These are phyloP conservation scores for Xyrauchen texanus DNA, from an alignment of 2,113 vertebrate species.

Conservation along the genomic window DNA sequence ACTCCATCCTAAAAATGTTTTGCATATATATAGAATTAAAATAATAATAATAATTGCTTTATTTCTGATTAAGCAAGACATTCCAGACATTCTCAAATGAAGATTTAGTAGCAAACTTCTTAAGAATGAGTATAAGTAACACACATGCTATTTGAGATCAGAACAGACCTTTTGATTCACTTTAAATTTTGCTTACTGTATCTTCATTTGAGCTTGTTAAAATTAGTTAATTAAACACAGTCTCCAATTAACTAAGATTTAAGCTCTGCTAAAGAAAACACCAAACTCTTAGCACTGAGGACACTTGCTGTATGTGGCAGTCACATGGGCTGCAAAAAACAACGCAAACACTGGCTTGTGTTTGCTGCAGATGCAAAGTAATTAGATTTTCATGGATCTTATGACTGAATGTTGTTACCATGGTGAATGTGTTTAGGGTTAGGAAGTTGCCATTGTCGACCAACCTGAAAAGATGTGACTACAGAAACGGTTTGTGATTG, in stretches of 20 bases:
- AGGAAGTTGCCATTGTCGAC: constrained; percentile 8
- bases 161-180: too few species aligned
- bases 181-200: neutral
- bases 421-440: constrained; percentile 30
- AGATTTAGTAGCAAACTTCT: too few species aligned
- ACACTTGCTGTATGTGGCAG: constrained; percentile 13
- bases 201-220: neutral
- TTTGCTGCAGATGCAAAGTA: constrained; percentile 29
- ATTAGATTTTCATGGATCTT: constrained; percentile 56
- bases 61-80: too few species aligned
- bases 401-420: constrained; percentile 43
- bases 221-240: constrained; percentile 6
- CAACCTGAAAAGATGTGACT: neutral
- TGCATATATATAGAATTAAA: too few species aligned
- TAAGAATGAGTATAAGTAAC: too few species aligned
- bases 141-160: too few species aligned
- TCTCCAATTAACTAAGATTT: constrained; percentile 44
- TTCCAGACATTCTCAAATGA: too few species aligned
- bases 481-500: neutral
- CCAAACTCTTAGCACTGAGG: constrained; percentile 32
- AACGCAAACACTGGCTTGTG: constrained; percentile 17
- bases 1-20: too few species aligned
- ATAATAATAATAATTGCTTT: too few species aligned
- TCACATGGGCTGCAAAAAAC: constrained; percentile 35
- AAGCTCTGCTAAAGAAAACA: constrained; percentile 30